Evolutionary conservation across 2,113 vertebrate species (phyloP), one percentile per base, ranked within the genome.

Genomic region (Ictalurus punctatus): DNA sequence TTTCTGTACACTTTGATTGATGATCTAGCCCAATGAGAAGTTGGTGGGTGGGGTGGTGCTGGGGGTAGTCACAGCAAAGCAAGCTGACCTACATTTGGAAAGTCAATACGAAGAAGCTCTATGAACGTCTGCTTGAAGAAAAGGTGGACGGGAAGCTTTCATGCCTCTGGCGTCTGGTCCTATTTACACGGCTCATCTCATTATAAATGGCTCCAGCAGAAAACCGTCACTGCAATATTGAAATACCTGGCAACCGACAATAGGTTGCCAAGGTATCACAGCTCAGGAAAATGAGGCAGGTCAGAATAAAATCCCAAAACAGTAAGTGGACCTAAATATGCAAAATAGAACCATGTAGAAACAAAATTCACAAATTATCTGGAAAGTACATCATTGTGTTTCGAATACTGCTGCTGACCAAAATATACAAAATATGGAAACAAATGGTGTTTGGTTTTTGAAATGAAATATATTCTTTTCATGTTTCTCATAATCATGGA

Each of bases 81-180:
- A 90, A 85, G 52, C 92, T 94, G 94, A 92, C 93, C 94, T 94
- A 93, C 93, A 85, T 95, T 94, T 88, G 87, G 23, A 92, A 90
- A 93, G 92, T 94, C 92, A 94, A 95, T 94, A 93, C 25, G 82
- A 88, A 58, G 48, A 88, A 90, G 91, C 90, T 90, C 23, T 91
- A 90, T 92, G 87, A 87, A 56, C 3, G 27, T 63, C 86, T 27
- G 17, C 79, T 52, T 58, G 86, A 90, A 92, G 88, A 92, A 91
- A 78, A 82, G 87, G 37, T 12, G 23, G 61, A 90, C 85, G 91
- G 92, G 76, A 91, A 92, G 92, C 93, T 92, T 88, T 89, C 88
- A 88, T 89, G 87, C 52, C 87, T 40, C 0, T 2, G 87, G 74
- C 81, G 74, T 87, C 90, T 91, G 86, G 54, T 30, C 34, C 63